Evolutionary conservation across 2,113 vertebrate genomes (phyloP).

Genomic region (Procavia capensis): DNA sequence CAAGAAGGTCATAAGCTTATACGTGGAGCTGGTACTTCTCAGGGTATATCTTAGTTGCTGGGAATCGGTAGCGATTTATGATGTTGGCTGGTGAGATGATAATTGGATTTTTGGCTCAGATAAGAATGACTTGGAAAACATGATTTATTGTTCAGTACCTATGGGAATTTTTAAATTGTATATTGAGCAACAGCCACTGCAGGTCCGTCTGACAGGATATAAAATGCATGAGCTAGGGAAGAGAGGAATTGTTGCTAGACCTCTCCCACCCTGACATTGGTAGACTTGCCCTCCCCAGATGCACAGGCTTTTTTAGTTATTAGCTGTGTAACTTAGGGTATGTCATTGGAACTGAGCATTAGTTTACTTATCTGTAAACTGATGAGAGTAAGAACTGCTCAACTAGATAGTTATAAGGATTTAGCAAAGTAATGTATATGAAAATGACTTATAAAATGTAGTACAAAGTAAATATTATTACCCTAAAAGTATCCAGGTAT

Average conservation of each 20-base stretch:
- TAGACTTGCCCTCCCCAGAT: not conserved
- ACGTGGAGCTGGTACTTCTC: not conserved
- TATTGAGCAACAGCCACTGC: not conserved
- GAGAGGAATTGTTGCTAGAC: not conserved
- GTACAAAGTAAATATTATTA: not conserved
- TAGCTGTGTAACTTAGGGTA: not conserved
- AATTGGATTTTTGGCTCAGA: conserved; percentile 75
- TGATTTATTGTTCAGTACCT: conserved; percentile 68
- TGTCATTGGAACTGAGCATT: not conserved
- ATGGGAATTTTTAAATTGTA: conserved; percentile 52
- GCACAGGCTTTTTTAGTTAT: not conserved
- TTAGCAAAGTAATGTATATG: not conserved
- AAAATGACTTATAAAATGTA: not conserved
- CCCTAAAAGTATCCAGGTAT: not conserved
- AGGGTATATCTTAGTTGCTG: conserved; percentile 52
- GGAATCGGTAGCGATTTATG: conserved; percentile 58
- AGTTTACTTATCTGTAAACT: conserved; percentile 19
- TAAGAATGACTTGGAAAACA: conserved; percentile 57
- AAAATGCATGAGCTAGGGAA: not conserved
- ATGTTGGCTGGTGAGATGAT: conserved; percentile 63
- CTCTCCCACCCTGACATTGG: not conserved
- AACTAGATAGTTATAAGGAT: not conserved
- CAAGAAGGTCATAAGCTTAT: conserved; percentile 22
- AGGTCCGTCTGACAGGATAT: not conserved
- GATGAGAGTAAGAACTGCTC: not conserved